Base-by-base conservation (phyloP, 2,888 invertebrate species). In the Limnephilus rhombicus region DNA sequence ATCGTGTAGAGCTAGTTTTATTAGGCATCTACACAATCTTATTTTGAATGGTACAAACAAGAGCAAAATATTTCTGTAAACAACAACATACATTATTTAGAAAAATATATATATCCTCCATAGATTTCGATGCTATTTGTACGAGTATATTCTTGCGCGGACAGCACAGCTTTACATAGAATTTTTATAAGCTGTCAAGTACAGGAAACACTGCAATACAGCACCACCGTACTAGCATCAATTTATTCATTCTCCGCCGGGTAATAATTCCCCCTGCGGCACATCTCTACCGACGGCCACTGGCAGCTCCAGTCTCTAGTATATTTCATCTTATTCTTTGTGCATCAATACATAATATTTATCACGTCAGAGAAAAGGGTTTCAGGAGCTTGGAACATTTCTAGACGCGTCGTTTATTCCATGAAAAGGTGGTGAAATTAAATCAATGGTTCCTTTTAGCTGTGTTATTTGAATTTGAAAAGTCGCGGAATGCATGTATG, bases 161-260 rank as follows among this genome's bases (percentile, higher is more conserved):
- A 53, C 87, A 49, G n/a, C 53, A 34, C 34, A 18, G 87, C 53
- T 87, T 31, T 29, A 29, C n/a, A 68, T 87, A 68, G 68, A 53
- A 87, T 87, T 87, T 87, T 87, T 87, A 87, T 87, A 68, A 87
- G 87, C 87, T 87, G 87, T 68, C 87, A 87, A 68, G 87, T 53
- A 24, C 87, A 87, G 68, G 15, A 37, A 68, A 29, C 45, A 24
- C 87, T 87, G 87, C 87, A 87, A 53, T 53, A 31, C 53, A 87
- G 31, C 31, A 53, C 87, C 49, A 29, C 87, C 49, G 87, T 34
- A 68, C 49, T 68, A 53, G 87, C 87, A 68, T 87, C 87, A 87
- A 87, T 87, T 87, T 87, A 87, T 87, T 87, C 68, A 87, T 87
- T 87, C 53, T 34, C 29, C 82, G 34, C 87, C n/a, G 87, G 15